A percentile compares a stretch with the other conserved stretches of the same genome.
These are phyloP conservation scores for Pseudochaenichthys georgianus DNA, from an alignment of 2,797 vertebrate species.

Conservation along the genomic window DNA sequence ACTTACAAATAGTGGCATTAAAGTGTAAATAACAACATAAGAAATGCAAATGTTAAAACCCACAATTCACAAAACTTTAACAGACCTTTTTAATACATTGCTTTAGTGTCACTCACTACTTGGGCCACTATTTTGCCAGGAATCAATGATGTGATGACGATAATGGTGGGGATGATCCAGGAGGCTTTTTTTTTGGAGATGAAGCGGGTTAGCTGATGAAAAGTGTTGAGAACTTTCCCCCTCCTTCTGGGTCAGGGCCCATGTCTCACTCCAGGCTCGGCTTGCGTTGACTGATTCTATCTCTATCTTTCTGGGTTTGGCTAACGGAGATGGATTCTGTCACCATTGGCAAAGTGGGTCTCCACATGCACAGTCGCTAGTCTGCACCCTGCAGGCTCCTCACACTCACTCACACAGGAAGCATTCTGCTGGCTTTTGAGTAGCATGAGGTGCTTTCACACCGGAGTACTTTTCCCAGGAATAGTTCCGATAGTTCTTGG, in stretches of 20 bases:
- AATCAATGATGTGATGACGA: conserved; percentile 14
- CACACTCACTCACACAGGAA: conserved; percentile 5
- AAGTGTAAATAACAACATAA: background rate
- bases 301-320: conserved; percentile 52
- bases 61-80: background rate
- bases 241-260: conserved; percentile 27
- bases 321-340: conserved; percentile 62
- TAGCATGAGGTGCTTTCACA: too few species aligned
- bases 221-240: conserved; percentile 19
- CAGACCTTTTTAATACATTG: conserved; percentile 1
- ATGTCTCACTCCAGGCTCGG: conserved; percentile 27
- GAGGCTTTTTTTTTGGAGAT: conserved; percentile 31
- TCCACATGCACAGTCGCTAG: conserved; percentile 55
- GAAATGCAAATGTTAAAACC: conserved; percentile 4
- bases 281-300: conserved; percentile 56
- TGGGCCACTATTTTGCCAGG: background rate
- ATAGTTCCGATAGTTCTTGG: too few species aligned
- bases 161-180: conserved; percentile 9
- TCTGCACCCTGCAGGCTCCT: conserved; percentile 26
- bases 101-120: background rate
- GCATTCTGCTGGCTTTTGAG: too few species aligned
- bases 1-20: background rate
- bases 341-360: conserved; percentile 60
- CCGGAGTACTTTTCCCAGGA: too few species aligned
- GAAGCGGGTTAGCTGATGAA: conserved; percentile 19